Base-by-base conservation (phyloP, 2,113 vertebrate species). In the Numida meleagris region DNA sequence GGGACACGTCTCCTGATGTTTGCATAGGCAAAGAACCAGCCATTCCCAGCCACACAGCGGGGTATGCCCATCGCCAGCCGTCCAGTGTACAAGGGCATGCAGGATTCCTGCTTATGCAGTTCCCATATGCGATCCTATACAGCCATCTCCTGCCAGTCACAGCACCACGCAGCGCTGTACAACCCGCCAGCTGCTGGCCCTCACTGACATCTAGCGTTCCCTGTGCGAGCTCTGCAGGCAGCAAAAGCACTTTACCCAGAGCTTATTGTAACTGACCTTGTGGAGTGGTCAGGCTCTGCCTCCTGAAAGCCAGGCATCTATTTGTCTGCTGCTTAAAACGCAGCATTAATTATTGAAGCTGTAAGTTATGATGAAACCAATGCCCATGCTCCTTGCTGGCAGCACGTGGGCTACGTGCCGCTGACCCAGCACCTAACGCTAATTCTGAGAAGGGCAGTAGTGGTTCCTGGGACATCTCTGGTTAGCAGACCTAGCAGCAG, bases 161-260 rank as follows among this genome's bases (percentile, higher is more conserved):
- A 33, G 10, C 20, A 59, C 8, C 3, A 27, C 0, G 3, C 0
- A 2, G 10, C 10, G 25, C 9, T 0, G 8, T 20, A 53, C 25
- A 55, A 20, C 10, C 25, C 7, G 42, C 10, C 17, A 5, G 36
- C 24, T 36, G 18, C 55, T 58, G 55, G 55, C 33, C 31, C 46
- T 7, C 6, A 1, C 46, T 67, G 79, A 88, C 80, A 92, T 14
- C 79, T 29, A 59, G 71, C 1, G 50, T 45, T 71, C 43, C 63
- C 58, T 1, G 4, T 13, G 4, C 15, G 36, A 48, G 71, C 62
- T 62, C 45, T 2, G 62, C 40, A 8, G 25, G 10, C 76, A 36
- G 46, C 63, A 21, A 16, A 21, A 5, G 4, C n/a, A 17, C 27
- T 53, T 31, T 53, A 16, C 27, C 43, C 27, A 31, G 51, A 17